A percentile compares a stretch with the other conserved stretches of the same genome.
phyloP scores from a whole-genome alignment of 2,888 invertebrate species.

The Pseudococcus jackbeardsleyi region DNA sequence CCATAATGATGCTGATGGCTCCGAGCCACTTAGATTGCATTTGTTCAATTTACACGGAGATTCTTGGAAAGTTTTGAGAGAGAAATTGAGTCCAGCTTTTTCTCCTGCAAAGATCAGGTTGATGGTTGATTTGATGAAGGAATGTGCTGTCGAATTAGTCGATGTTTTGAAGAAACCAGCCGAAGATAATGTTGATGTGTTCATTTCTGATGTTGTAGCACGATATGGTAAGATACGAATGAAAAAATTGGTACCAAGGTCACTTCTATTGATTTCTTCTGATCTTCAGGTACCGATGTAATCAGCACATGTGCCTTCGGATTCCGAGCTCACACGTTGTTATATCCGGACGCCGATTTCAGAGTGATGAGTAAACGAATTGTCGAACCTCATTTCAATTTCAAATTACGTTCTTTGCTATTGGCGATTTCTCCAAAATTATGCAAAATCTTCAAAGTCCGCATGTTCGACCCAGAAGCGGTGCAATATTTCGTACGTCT shows the following conservation, averaged over 20 bases:
- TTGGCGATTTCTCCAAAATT: slow-evolving; percentile 43
- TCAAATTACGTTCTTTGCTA: not conserved
- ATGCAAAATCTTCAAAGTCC: not conserved
- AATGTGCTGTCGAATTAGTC: slow-evolving; percentile 70
- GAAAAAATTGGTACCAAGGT: too few relatives aligned
- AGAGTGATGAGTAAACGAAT: not conserved
- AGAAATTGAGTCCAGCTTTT: slow-evolving; percentile 73
- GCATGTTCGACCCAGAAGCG: slow-evolving; percentile 1
- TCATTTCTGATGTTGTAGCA: slow-evolving; percentile 31
- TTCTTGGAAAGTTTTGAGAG: slow-evolving; percentile 73
- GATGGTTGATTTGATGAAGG: slow-evolving; percentile 72
- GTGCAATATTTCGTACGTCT: slow-evolving; percentile 7
- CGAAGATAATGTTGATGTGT: slow-evolving; percentile 13
- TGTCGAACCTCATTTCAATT: not conserved
- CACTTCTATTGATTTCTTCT: too few relatives aligned
- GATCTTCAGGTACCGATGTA: slow-evolving; percentile 45
- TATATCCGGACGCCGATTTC: slow-evolving; percentile 43
- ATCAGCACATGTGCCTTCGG: slow-evolving; percentile 62
- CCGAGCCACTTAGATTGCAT: slow-evolving; percentile 70
- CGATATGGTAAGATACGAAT: slow-evolving; percentile 27
- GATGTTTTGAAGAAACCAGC: slow-evolving; percentile 20
- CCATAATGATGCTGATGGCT: slow-evolving; percentile 69
- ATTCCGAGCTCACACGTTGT: slow-evolving; percentile 32
- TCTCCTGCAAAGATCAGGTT: slow-evolving; percentile 73
- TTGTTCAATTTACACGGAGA: slow-evolving; percentile 72